Evolutionary conservation across 2,797 vertebrate species (phyloP), one percentile per base, ranked within the genome.

Genomic region (Coregonus sp.): DNA sequence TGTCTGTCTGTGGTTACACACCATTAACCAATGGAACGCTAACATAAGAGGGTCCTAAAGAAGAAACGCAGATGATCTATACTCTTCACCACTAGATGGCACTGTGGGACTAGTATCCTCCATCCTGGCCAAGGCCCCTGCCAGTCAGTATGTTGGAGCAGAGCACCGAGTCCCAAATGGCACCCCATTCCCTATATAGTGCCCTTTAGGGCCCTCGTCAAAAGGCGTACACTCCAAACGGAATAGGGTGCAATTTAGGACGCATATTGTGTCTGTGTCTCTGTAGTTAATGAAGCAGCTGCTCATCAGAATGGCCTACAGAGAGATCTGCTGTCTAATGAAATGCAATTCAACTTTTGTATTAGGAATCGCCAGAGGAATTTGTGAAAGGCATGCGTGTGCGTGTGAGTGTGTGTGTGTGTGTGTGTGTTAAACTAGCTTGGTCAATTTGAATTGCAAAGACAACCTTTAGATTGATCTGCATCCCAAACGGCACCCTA

Each of bases 341-440:
- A 33, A 67, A 67, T 67, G 65, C 65, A 15, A 67, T 67, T 67
- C 31, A 67, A 67, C 31, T 67, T 25, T 33, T 67, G 25, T 33
- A 66, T 67, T 67, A 67, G 65, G 56, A 31, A 66, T 33, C 15
- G 65, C 65, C 65, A 67, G 31, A 67, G 65, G 65, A 67, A 67
- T 65, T 67, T 67, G 7, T 67, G 65, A 66, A 66, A 66, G 25
- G 31, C 11, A 3, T 31, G 25, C 15, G 63, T 66, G 29, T 33
- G 20, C 15, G 37, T 40, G 37, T 40, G 37, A 7, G 37, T 40
- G 37, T 40, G 37, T 7, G 6, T 7, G 37, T 37, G 37, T 40
- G 40, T 54, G 52, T 56, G 16, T 56, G 52, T n/a, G 4, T 56
- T 15, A 15, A 18, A 16, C 15, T 56, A 61, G 18, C 18, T 9